Evolutionary conservation across 2,888 invertebrate genomes (phyloP).

Genomic region (Gastracanthus pulcherrimus): DNA sequence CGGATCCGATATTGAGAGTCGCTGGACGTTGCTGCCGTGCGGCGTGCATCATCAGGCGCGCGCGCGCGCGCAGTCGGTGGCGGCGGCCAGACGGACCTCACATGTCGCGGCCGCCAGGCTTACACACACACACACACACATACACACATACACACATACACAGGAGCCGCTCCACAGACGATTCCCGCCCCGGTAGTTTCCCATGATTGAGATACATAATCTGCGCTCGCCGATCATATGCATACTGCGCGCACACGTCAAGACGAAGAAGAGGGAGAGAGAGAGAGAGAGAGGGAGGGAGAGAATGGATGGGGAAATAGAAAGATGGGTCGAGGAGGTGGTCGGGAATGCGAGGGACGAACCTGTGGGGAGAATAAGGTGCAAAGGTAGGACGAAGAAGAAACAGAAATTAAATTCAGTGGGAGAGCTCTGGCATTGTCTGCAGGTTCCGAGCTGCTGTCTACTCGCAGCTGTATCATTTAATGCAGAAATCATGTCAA

Average conservation of each 20-base stretch:
- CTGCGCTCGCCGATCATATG: constrained; percentile 27
- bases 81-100: constrained; percentile 42
- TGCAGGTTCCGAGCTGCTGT: too few relatives aligned
- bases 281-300: not conserved
- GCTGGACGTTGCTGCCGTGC: not conserved
- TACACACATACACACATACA: not conserved
- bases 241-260: not conserved
- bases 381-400: too few relatives aligned
- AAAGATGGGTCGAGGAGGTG: too few relatives aligned
- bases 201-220: constrained; percentile 53
- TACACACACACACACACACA: not conserved
- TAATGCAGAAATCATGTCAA: too few relatives aligned
- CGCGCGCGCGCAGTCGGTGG: too few relatives aligned
- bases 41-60: not conserved
- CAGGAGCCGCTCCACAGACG: not conserved
- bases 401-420: too few relatives aligned
- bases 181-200: constrained; percentile 40
- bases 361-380: too few relatives aligned
- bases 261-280: not conserved
- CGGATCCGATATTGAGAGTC: not conserved
- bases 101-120: constrained; percentile 30
- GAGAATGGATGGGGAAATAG: too few relatives aligned
- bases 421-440: too few relatives aligned
- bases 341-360: too few relatives aligned
- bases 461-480: too few relatives aligned